A percentile compares a stretch with the other conserved stretches of the same genome.
Evolutionary conservation across 2,797 vertebrate species (phyloP).

Genomic region (Rallus crepitans): DNA sequence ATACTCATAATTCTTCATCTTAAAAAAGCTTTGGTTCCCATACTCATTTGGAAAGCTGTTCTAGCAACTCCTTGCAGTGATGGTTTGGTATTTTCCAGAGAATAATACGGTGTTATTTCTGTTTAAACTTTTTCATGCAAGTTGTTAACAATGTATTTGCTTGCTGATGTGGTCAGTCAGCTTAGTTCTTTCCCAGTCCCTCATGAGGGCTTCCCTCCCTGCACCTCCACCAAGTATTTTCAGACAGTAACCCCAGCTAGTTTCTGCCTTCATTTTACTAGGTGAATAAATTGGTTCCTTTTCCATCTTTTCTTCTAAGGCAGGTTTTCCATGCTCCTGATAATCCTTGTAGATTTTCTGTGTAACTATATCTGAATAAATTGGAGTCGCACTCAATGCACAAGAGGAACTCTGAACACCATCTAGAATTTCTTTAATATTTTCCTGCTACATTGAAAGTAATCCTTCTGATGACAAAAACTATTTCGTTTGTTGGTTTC

Average conservation of each 20-base stretch:
- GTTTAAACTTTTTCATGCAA: neutral
- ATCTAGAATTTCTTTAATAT: neutral
- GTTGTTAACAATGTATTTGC: neutral
- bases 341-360: neutral
- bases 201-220: neutral
- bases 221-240: neutral
- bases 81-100: neutral
- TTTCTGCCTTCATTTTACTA: neutral
- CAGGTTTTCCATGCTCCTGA: neutral
- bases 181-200: neutral
- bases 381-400: neutral
- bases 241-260: neutral
- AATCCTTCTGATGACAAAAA: neutral
- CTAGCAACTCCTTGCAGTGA: neutral
- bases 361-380: neutral
- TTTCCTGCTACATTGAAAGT: neutral
- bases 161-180: neutral
- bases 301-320: neutral
- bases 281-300: neutral
- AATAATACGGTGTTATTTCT: neutral
- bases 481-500: neutral
- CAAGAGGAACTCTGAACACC: neutral
- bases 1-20: neutral
- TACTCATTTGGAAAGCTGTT: neutral
- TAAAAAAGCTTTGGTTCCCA: neutral